Percentiles rank a stretch among this genome's conserved stretches.
Evolutionary conservation across 1,140 invertebrate genomes (phyloP).

Genomic region (Catajapyx aquilonaris): DNA sequence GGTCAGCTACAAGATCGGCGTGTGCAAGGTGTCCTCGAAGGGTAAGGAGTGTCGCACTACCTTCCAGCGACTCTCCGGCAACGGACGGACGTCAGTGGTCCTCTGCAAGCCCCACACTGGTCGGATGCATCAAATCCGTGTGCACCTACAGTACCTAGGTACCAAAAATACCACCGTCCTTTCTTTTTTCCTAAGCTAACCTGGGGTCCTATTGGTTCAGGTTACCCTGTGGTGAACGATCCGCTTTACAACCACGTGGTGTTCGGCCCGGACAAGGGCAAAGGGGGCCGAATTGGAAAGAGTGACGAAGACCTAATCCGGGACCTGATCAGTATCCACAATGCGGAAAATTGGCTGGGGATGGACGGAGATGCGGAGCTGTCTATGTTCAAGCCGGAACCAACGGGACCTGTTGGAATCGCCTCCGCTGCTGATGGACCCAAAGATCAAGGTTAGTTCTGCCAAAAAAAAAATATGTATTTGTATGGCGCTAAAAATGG

Average conservation of each 20-base stretch:
- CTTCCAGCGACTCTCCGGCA: slow-evolving; percentile 71
- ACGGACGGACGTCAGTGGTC: slow-evolving; percentile 77
- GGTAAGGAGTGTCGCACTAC: slow-evolving; percentile 79
- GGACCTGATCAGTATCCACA: slow-evolving; percentile 76
- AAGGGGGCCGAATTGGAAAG: slow-evolving; percentile 77
- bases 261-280: slow-evolving; percentile 79
- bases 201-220: too few species aligned
- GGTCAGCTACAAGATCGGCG: slow-evolving; percentile 85
- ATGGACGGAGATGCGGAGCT: slow-evolving; percentile 72
- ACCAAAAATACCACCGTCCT: too few species aligned
- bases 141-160: slow-evolving; percentile 96
- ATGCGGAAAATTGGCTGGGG: slow-evolving; percentile 80
- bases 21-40: slow-evolving; percentile 73
- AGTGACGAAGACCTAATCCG: slow-evolving; percentile 72
- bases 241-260: slow-evolving; percentile 83
- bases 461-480: not conserved
- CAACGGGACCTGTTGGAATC: slow-evolving; percentile 4
- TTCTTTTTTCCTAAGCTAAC: too few species aligned
- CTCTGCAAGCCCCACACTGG: slow-evolving; percentile 83
- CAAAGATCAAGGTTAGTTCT: not conserved
- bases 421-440: not conserved
- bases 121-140: slow-evolving; percentile 94
- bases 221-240: slow-evolving; percentile 92
- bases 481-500: not conserved
- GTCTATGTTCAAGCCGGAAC: slow-evolving; percentile 44